phyloP scores from a whole-genome alignment of 2,113 vertebrate species.

The Limanda limanda region DNA sequence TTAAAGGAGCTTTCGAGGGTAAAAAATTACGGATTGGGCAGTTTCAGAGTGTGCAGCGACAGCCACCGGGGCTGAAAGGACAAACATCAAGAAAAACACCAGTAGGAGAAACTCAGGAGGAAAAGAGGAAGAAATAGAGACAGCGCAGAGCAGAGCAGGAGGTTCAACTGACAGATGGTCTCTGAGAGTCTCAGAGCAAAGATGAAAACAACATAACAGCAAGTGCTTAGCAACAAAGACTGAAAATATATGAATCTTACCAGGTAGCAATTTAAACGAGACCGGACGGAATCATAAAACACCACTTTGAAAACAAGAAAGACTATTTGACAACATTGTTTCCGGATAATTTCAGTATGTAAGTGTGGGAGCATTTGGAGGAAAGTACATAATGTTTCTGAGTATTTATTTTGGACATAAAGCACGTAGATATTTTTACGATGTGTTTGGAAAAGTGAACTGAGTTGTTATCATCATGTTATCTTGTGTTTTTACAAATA shows the following conservation, averaged over 20 bases:
- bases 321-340: too few species aligned
- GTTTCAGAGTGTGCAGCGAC: conserved; percentile 12
- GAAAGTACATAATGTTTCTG: too few species aligned
- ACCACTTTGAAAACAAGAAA: too few species aligned
- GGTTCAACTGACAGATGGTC: not conserved
- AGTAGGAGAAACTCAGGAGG: not conserved
- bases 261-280: too few species aligned
- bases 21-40: not conserved
- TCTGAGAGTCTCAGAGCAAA: not conserved
- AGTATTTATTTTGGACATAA: too few species aligned
- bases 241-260: too few species aligned
- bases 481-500: too few species aligned
- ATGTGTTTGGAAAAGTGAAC: not conserved
- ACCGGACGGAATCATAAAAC: too few species aligned
- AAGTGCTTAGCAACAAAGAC: not conserved
- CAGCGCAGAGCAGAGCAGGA: not conserved
- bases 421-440: too few species aligned
- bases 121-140: not conserved
- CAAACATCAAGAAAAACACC: not conserved
- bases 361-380: too few species aligned
- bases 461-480: not conserved
- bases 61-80: not conserved
- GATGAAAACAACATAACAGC: conserved; percentile 12
- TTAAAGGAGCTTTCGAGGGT: not conserved
- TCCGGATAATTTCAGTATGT: too few species aligned